Percentiles rank a stretch among this genome's conserved stretches.
Conservation (phyloP, 2,888 invertebrate species). For the Cepaea hortensis region DNA sequence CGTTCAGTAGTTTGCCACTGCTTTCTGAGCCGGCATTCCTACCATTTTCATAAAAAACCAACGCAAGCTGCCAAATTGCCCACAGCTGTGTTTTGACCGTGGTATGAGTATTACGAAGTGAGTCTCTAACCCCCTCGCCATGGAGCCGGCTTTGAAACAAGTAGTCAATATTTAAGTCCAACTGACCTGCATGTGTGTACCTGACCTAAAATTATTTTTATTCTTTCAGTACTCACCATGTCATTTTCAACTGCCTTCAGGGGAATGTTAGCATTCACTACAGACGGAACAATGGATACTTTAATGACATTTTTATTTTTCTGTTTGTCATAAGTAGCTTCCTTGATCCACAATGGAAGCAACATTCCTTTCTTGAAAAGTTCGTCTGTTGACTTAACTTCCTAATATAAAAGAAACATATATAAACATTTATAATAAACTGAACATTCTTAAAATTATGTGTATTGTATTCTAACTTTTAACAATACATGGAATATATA, state of each 20-base stretch:
- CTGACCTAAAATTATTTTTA: too few relatives aligned
- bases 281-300: constrained; percentile 29
- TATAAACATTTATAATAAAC: background rate
- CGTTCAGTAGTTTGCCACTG: too few relatives aligned
- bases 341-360: constrained; percentile 34
- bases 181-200: too few relatives aligned
- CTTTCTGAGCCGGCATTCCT: too few relatives aligned
- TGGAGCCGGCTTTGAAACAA: too few relatives aligned
- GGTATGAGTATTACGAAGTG: too few relatives aligned
- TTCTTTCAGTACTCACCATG: constrained; percentile 22
- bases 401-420: background rate
- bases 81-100: too few relatives aligned
- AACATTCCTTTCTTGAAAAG: constrained; percentile 40
- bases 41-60: too few relatives aligned
- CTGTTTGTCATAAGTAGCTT: constrained; percentile 22
- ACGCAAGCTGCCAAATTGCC: too few relatives aligned
- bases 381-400: constrained; percentile 32
- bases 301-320: constrained; percentile 26
- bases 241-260: constrained; percentile 29
- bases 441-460: background rate
- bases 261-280: constrained; percentile 31
- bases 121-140: too few relatives aligned
- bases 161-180: too few relatives aligned
- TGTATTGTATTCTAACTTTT: background rate
- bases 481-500: too few relatives aligned